Evolutionary conservation across 2,888 invertebrate genomes (phyloP).

Genomic region (Amphimallon solstitiale): DNA sequence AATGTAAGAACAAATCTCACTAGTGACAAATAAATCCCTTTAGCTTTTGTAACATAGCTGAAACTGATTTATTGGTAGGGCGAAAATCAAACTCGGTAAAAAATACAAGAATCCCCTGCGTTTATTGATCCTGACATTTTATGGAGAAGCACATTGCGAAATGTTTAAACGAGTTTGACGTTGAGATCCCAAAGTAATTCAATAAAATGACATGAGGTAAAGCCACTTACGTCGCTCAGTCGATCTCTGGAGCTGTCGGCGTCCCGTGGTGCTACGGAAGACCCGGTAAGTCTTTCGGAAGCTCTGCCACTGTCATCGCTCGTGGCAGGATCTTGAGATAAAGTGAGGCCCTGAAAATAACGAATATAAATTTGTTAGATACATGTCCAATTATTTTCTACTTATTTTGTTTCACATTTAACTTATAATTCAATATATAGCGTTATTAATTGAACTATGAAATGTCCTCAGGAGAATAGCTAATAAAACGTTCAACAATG

Average conservation of each 20-base stretch:
- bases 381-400: too few relatives aligned
- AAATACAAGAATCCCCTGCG: too few relatives aligned
- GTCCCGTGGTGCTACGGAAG: slow-evolving; percentile 79
- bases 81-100: too few relatives aligned
- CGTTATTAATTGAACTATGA: too few relatives aligned
- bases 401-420: too few relatives aligned
- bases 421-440: neutral
- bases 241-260: slow-evolving; percentile 86
- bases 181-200: neutral
- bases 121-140: too few relatives aligned
- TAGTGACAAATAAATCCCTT: too few relatives aligned
- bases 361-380: slow-evolving; percentile 31
- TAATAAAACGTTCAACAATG: too few relatives aligned
- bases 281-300: slow-evolving; percentile 81
- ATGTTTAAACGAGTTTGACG: neutral
- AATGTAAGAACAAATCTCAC: neutral
- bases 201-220: neutral
- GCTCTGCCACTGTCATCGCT: slow-evolving; percentile 87
- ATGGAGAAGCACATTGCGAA: too few relatives aligned
- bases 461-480: too few relatives aligned
- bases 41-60: too few relatives aligned
- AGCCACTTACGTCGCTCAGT: slow-evolving; percentile 82
- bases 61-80: too few relatives aligned
- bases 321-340: slow-evolving; percentile 79
- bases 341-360: slow-evolving; percentile 75